phyloP scores from a whole-genome alignment of 1,140 invertebrate genomes.

The Sitobion miscanthi region DNA sequence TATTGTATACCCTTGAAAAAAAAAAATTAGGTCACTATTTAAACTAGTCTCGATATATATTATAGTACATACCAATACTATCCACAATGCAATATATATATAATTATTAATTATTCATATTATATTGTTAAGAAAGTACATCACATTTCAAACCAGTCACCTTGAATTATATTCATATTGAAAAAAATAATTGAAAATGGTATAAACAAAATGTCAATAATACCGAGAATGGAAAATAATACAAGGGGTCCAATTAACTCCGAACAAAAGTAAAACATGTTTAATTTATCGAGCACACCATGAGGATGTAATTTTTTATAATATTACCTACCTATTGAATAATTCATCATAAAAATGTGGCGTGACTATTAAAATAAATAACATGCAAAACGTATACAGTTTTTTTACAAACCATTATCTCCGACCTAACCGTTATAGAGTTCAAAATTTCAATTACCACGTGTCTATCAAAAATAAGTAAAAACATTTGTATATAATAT shows the following conservation, averaged over 20 bases:
- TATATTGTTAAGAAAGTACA: not conserved
- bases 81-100: not conserved
- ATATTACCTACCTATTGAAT: constrained; percentile 23
- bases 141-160: not conserved
- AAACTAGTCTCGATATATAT: not conserved
- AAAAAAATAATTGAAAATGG: not conserved
- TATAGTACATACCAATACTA: too few relatives aligned
- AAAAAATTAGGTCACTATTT: not conserved
- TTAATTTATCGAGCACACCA: not conserved
- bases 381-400: not conserved
- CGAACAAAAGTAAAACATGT: not conserved
- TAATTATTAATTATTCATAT: not conserved
- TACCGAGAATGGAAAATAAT: not conserved
- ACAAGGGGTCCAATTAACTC: not conserved
- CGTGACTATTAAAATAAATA: constrained; percentile 31
- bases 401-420: constrained; percentile 11
- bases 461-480: not conserved
- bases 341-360: constrained; percentile 36
- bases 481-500: not conserved
- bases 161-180: not conserved
- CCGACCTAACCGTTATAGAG: not conserved
- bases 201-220: not conserved
- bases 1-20: not conserved
- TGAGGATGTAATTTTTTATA: not conserved
- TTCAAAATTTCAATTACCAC: not conserved